Percentiles rank a stretch among this genome's conserved stretches.
These are phyloP conservation scores for Notolabrus celidotus DNA, from an alignment of 2,797 vertebrate species.

Conservation along the genomic window DNA sequence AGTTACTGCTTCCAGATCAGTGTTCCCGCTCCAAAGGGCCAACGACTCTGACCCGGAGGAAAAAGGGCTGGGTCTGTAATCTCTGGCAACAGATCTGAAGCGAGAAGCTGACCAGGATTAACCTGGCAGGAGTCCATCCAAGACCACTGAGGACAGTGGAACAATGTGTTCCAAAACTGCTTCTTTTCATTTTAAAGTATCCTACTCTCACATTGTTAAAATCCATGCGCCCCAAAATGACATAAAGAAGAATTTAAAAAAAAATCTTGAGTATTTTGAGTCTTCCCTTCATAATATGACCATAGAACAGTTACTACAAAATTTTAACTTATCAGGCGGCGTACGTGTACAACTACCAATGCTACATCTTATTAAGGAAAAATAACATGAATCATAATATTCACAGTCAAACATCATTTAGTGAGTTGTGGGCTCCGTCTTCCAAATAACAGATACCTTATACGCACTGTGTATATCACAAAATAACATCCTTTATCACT, in stretches of 20 bases:
- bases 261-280: constrained; percentile 33
- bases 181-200: constrained; percentile 45
- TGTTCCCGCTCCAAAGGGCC: constrained; percentile 26
- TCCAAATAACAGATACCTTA: constrained; percentile 64
- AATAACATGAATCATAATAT: constrained; percentile 59
- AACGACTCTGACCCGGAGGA: constrained; percentile 39
- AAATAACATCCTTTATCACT: constrained; percentile 63
- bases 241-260: constrained; percentile 29
- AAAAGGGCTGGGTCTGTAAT: constrained; percentile 45
- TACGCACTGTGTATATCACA: constrained; percentile 65
- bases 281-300: constrained; percentile 72
- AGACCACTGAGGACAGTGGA: constrained; percentile 58
- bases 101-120: constrained; percentile 44
- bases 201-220: constrained; percentile 18
- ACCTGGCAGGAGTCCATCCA: constrained; percentile 45
- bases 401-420: constrained; percentile 78
- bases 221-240: constrained; percentile 4
- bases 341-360: constrained; percentile 67
- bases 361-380: constrained; percentile 69
- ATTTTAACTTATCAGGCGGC: constrained; percentile 45
- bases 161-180: constrained; percentile 43
- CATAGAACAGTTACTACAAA: constrained; percentile 56
- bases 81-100: constrained; percentile 69
- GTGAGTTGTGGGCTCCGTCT: constrained; percentile 61
- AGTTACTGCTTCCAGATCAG: constrained; percentile 67